These are phyloP conservation scores for Maccullochella peelii DNA, from an alignment of 2,113 vertebrate species.

Conservation along the genomic window DNA sequence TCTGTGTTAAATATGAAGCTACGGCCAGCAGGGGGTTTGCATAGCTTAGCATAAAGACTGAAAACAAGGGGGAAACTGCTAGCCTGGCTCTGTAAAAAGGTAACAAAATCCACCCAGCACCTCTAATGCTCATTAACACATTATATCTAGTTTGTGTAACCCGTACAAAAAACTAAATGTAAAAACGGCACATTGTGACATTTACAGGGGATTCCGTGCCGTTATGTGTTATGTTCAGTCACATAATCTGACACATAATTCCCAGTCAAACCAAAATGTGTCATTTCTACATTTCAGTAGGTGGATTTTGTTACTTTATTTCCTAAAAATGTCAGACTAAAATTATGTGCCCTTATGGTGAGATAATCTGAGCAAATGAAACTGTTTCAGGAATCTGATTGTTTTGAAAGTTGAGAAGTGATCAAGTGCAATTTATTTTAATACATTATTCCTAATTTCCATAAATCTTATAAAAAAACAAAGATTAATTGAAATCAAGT, in stretches of 20 bases:
- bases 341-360: background rate
- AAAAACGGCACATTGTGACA: background rate
- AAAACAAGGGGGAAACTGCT: background rate
- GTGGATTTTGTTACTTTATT: background rate
- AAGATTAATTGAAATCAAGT: background rate
- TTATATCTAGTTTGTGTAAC: background rate
- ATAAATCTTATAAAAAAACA: background rate
- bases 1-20: background rate
- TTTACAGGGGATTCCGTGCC: background rate
- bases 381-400: background rate
- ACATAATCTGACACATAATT: slow-evolving; percentile 26
- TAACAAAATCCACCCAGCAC: background rate
- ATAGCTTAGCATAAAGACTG: slow-evolving; percentile 5
- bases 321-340: background rate
- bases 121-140: background rate
- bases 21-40: background rate
- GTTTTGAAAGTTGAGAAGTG: background rate
- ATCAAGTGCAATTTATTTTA: background rate
- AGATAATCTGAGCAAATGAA: background rate
- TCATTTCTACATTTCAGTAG: background rate
- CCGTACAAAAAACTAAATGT: background rate
- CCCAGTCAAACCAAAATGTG: slow-evolving; percentile 14
- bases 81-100: background rate
- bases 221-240: slow-evolving; percentile 9
- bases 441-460: background rate